phyloP scores from a whole-genome alignment of 1,140 invertebrate species.

The Lutraria rhynchaena region DNA sequence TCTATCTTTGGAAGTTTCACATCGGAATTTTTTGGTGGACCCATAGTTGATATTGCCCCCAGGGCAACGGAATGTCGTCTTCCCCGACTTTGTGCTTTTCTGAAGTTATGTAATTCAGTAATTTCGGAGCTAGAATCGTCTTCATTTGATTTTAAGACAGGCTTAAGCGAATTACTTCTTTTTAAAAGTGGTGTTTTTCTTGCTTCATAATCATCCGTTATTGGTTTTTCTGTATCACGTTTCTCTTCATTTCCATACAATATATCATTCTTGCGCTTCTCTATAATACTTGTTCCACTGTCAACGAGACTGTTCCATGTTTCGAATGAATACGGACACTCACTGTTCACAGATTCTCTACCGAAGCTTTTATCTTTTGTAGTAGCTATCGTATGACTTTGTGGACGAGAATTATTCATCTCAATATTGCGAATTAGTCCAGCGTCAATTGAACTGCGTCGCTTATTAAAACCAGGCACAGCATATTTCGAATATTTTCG shows the following conservation, averaged over 20 bases:
- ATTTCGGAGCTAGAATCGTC: constrained; percentile 18
- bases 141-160: neutral
- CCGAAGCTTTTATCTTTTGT: neutral
- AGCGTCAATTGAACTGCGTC: constrained; percentile 14
- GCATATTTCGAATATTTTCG: constrained; percentile 39
- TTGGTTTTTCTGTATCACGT: neutral
- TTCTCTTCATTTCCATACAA: constrained; percentile 8
- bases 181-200: neutral
- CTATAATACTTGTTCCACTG: constrained; percentile 11
- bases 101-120: constrained; percentile 3
- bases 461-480: neutral
- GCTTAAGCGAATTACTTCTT: constrained; percentile 6
- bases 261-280: constrained; percentile 36
- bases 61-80: constrained; percentile 21
- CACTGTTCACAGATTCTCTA: constrained; percentile 1
- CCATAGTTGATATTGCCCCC: neutral
- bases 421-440: neutral
- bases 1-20: neutral
- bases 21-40: neutral
- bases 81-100: neutral
- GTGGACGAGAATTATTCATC: neutral
- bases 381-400: neutral
- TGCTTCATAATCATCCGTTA: neutral
- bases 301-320: constrained; percentile 31
- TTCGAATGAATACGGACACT: constrained; percentile 40